phyloP scores from a whole-genome alignment of 2,888 invertebrate genomes.

The Marasmarcha lunaedactyla region DNA sequence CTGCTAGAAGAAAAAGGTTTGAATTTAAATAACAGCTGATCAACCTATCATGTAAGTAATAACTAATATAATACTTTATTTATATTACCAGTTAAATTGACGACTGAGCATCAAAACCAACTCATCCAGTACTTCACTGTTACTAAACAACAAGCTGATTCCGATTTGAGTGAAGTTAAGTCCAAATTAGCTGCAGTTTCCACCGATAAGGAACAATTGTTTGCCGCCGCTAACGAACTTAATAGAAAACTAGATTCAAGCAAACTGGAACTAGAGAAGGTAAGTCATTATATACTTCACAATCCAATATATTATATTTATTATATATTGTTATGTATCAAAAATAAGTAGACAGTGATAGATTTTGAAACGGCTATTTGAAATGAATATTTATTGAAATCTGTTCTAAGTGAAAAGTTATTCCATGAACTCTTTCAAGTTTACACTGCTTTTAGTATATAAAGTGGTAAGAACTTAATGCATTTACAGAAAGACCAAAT shows the following conservation, averaged over 20 bases:
- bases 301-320: no score
- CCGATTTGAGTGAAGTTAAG: constrained; percentile 18
- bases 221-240: constrained; percentile 16
- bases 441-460: no score
- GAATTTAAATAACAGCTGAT: constrained; percentile 3
- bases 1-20: constrained; percentile 25
- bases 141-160: constrained; percentile 22
- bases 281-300: constrained; percentile 8
- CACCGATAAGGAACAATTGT: constrained; percentile 19
- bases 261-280: constrained; percentile 20
- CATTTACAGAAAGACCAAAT: constrained; percentile 29
- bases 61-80: no score
- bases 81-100: constrained; percentile 20
- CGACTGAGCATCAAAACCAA: constrained; percentile 23
- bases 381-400: no score
- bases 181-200: constrained; percentile 14
- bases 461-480: no score
- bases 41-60: no score
- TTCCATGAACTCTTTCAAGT: no score
- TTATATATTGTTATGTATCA: no score
- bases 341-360: no score
- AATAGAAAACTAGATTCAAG: constrained; percentile 18
- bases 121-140: constrained; percentile 19
- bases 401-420: no score
- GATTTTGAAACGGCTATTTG: no score